Base-by-base conservation (phyloP, 30 jellyfish, hydroid and myxozoan species). In the Chironex yamaguchii region DNA sequence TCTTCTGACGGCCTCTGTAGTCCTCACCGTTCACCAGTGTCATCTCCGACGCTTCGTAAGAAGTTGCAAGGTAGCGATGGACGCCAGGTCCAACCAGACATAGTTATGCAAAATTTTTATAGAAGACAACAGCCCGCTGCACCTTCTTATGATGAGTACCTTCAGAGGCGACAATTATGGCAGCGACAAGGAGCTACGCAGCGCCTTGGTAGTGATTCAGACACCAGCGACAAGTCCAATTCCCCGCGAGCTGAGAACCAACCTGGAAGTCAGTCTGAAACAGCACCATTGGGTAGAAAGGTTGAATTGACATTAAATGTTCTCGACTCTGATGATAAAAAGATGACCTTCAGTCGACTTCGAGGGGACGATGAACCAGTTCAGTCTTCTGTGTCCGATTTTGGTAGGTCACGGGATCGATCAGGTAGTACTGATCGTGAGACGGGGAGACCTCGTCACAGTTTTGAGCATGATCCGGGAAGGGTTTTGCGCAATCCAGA, bases 91-190 rank as follows among this genome's bases (percentile, higher is more conserved):
- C 48, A 96, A 20, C 96, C 98, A 11, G 91, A 88, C 23, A 85
- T 49, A 6, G 53, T 68, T 0, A 69, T 88, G 65, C 52, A 90
- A 4, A 34, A 67, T 28, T 79, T 90, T 25, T 96, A 89, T 34
- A 76, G 89, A 28, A 91, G 90, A 42, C 96, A 95, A 9, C 97
- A 89, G 13, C 98, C 97, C 2, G 85, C 79, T 27, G 93, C 97
- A 42, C 97, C 98, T 4, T 26, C 95, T 28, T 93, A 93, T 62
- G 97, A 93, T 62, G 97, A 93, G 53, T 96, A 93, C 35, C 50
- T 93, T 52, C 97, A 87, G 49, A 68, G 96, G 71, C 88, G 96
- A 22, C 97, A 82, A 25, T 25, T 72, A 34, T 49, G 24, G 33
- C 92, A 87, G 48, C 53, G 96, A 20, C 68, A 77, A 31, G 96